phyloP scores from a whole-genome alignment of 2,888 invertebrate genomes.

The Listrodromus nycthemerus region DNA sequence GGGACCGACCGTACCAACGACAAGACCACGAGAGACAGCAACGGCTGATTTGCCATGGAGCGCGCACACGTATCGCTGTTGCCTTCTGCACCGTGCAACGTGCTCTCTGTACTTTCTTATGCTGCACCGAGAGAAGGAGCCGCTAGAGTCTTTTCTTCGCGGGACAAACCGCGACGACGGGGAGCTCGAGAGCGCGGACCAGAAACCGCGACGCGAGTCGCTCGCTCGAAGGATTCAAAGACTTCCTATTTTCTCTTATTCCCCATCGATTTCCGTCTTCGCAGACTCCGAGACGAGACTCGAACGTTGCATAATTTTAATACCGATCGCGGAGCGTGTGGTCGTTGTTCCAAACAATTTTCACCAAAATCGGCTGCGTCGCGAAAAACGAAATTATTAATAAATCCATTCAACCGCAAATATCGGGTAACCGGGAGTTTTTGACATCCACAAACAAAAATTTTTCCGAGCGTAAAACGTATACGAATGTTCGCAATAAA shows the following conservation, averaged over 20 bases:
- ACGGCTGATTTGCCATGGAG: constrained; percentile 80
- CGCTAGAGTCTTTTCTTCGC: constrained; percentile 27
- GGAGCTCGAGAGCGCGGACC: background rate
- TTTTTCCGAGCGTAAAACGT: no score
- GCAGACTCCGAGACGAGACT: no score
- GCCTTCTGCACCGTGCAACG: constrained; percentile 35
- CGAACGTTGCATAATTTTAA: background rate
- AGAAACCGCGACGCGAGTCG: background rate
- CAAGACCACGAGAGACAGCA: constrained; percentile 75
- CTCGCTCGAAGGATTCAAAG: background rate
- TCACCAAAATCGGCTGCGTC: no score
- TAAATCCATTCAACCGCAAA: no score
- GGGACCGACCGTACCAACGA: constrained; percentile 77
- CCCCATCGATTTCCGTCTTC: background rate
- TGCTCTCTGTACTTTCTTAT: constrained; percentile 50
- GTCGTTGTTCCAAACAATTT: no score
- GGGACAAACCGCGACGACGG: constrained; percentile 18
- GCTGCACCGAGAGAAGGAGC: constrained; percentile 10
- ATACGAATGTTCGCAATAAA: no score
- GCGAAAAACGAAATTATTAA: no score
- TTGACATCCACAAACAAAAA: no score
- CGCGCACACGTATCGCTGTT: constrained; percentile 59
- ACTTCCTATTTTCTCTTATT: background rate
- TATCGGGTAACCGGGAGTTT: no score
- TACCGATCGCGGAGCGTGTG: no score